phyloP scores from a whole-genome alignment of 2,113 vertebrate species.

The Etia nguti region DNA sequence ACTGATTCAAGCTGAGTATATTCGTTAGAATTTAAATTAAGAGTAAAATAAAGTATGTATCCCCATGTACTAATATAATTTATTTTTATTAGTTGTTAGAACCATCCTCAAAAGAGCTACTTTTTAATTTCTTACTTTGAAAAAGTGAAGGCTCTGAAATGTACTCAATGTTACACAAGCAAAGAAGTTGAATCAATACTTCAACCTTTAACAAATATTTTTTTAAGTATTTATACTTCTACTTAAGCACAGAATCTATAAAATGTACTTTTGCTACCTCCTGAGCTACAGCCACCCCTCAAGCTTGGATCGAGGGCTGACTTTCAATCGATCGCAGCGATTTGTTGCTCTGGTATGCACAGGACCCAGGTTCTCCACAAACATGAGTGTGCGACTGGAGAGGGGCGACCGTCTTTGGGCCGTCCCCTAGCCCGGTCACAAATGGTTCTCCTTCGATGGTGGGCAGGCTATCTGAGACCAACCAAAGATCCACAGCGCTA shows the following conservation, averaged over 20 bases:
- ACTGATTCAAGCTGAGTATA: neutral
- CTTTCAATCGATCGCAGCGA: neutral
- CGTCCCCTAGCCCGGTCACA: neutral
- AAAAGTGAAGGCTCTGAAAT: no score
- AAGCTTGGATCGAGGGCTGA: neutral
- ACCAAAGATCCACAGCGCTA: neutral
- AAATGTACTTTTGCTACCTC: neutral
- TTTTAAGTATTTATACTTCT: no score
- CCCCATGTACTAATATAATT: no score
- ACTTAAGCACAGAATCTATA: no score
- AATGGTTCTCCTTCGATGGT: neutral
- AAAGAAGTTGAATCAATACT: no score
- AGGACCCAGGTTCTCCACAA: neutral
- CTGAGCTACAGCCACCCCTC: neutral
- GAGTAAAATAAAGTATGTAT: neutral
- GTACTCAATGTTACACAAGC: no score
- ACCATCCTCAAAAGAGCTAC: no score
- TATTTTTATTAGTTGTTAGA: no score
- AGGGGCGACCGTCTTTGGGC: neutral
- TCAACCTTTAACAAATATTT: no score
- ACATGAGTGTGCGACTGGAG: neutral
- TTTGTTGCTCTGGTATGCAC: no score
- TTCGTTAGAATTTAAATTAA: neutral
- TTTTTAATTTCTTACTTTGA: no score
- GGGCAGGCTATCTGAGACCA: fast-evolving